Evolutionary conservation across 2,888 invertebrate species (phyloP).

Genomic region (Branchellion lobata): DNA sequence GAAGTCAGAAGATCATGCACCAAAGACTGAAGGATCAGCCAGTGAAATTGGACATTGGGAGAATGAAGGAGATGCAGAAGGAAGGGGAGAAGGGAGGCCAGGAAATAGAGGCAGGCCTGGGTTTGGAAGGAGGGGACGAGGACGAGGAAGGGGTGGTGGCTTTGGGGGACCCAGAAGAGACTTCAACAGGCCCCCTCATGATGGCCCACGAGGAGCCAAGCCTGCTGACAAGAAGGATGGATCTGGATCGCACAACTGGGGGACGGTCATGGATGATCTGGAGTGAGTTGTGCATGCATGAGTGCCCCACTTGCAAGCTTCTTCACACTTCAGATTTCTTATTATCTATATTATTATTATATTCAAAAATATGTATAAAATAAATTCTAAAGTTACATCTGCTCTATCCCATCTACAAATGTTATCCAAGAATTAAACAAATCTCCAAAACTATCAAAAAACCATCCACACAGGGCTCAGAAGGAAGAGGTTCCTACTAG

Average conservation of each 20-base stretch:
- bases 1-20: neutral
- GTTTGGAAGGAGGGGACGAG: constrained; percentile 22
- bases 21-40: neutral
- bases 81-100: neutral
- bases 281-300: constrained; percentile 66
- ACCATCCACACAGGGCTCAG: constrained; percentile 30
- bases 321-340: no score
- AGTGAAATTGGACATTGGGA: constrained; percentile 43
- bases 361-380: neutral
- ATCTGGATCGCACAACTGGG: constrained; percentile 93
- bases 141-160: constrained; percentile 24
- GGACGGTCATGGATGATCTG: constrained; percentile 85
- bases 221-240: constrained; percentile 91
- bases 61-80: constrained; percentile 26
- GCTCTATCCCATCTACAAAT: no score
- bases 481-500: neutral
- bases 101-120: constrained; percentile 26
- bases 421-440: no score
- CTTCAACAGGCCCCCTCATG: constrained; percentile 12
- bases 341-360: neutral
- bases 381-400: no score
- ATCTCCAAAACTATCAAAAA: no score
- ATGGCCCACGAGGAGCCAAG: constrained; percentile 72
- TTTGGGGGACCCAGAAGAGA: constrained; percentile 38
- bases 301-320: no score